A percentile compares a stretch with the other conserved stretches of the same genome.
phyloP scores from a whole-genome alignment of 37 sponge, comb jelly and placozoan genomes.

The Axinella damicornis region DNA sequence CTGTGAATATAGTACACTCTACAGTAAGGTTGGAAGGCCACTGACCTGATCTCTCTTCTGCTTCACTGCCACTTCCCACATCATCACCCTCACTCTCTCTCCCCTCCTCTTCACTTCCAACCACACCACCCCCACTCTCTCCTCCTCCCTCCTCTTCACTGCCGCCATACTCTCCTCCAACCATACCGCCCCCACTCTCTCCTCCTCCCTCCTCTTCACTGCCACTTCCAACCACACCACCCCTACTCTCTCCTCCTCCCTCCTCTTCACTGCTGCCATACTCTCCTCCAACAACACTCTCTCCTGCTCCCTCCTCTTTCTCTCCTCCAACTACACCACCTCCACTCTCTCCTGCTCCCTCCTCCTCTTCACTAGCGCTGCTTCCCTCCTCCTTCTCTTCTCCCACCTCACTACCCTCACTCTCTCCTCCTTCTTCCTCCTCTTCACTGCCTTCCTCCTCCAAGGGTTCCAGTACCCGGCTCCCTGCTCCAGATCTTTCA shows the following conservation, averaged over 20 bases:
- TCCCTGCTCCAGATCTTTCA: background rate
- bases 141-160: background rate
- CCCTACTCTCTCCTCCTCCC: background rate
- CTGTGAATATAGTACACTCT: too few species aligned
- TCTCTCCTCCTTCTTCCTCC: slow-evolving; percentile 9
- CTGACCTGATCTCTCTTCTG: background rate
- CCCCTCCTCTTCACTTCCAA: slow-evolving; percentile 13
- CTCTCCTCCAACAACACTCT: too few species aligned
- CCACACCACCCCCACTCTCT: background rate
- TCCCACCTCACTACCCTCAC: background rate
- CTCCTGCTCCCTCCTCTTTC: background rate
- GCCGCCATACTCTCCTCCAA: too few species aligned
- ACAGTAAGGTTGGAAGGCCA: too few species aligned
- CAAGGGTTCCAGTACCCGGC: background rate
- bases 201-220: background rate
- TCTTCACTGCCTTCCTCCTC: background rate
- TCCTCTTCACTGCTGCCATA: too few species aligned
- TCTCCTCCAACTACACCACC: background rate
- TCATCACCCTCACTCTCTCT: slow-evolving; percentile 7
- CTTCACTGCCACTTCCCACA: background rate
- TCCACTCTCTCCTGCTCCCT: background rate
- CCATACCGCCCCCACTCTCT: too few species aligned
- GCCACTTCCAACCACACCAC: background rate
- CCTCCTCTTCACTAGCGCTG: background rate
- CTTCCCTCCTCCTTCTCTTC: background rate